Base-by-base conservation (phyloP, 2,797 vertebrate genomes). In the Sparidentex hasta region DNA sequence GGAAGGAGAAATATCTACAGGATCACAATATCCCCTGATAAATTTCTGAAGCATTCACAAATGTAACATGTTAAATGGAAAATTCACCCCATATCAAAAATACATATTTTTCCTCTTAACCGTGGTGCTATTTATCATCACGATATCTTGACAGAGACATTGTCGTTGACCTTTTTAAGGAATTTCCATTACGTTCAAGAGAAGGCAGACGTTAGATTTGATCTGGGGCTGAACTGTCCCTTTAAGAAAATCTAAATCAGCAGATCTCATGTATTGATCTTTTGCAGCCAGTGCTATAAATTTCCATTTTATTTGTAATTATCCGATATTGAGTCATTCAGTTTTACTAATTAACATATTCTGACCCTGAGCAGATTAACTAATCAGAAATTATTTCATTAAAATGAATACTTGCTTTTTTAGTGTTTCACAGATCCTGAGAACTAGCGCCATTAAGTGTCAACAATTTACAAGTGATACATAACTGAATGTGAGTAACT, bases 281-380 rank as follows among this genome's bases (percentile, higher is more conserved):
- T 25, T 7, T 43, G 50, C n/a, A 41, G 33, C 65, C n/a, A 50
- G 27, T 41, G 59, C 38, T 43, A 33, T 8, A n/a, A 4, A 56
- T 46, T n/a, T 46, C 21, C 43, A 51, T 63, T 11, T 38, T 2
- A 43, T 63, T 38, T 38, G 11, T 11, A 41, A 55, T 33, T 52
- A 44, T 29, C 20, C 21, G 55, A 65, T 41, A 64, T 1, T 25
- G 18, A 58, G 23, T 11, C 33, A 16, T 47, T 33, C n/a, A 11
- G 43, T 78, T 48, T 65, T 6, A 1, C 48, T 61, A 57, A 64
- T 80, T 51, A 54, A 29, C 47, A 71, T 38, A 64, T 50, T 64
- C 11, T 65, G 25, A 50, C 27, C 27, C 12, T 63, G 23, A 47
- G 56, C 76, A 7, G 21, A 62, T n/a, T 8, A 72, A 77, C 38